phyloP scores from a whole-genome alignment of 1,140 invertebrate species.

The Bombus consobrinus region DNA sequence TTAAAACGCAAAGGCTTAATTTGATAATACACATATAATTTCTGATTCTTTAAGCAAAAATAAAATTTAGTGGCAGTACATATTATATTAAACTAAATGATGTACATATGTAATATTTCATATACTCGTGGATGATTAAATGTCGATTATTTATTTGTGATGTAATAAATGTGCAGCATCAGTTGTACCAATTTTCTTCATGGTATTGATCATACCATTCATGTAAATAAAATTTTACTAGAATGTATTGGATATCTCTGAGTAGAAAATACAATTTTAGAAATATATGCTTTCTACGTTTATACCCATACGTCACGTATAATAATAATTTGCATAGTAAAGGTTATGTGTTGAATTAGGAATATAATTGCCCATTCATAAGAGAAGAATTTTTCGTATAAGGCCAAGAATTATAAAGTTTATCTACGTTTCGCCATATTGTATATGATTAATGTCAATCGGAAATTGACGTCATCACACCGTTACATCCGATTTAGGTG shows the following conservation, averaged over 20 bases:
- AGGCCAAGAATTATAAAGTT: not conserved
- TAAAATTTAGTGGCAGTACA: not conserved
- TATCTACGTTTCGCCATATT: not conserved
- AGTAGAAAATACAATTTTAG: too few species aligned
- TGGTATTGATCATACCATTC: not conserved
- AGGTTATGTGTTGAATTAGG: too few species aligned
- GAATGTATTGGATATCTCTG: too few species aligned
- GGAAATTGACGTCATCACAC: conserved; percentile 41
- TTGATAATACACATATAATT: not conserved
- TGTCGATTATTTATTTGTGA: not conserved
- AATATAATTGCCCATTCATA: not conserved
- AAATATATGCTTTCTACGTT: too few species aligned
- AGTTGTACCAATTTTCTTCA: not conserved
- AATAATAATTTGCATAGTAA: not conserved
- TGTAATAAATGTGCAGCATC: not conserved
- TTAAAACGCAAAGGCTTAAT: not conserved
- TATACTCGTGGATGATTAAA: not conserved
- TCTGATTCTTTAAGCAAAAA: not conserved
- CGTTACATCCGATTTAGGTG: conserved; percentile 42
- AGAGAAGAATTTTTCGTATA: not conserved
- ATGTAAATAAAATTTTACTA: not conserved
- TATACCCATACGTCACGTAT: not conserved
- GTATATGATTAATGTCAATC: conserved; percentile 19
- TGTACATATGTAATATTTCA: not conserved
- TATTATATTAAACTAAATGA: too few species aligned